Conservation (phyloP, 1,140 invertebrate species). For the Formica selysi region DNA sequence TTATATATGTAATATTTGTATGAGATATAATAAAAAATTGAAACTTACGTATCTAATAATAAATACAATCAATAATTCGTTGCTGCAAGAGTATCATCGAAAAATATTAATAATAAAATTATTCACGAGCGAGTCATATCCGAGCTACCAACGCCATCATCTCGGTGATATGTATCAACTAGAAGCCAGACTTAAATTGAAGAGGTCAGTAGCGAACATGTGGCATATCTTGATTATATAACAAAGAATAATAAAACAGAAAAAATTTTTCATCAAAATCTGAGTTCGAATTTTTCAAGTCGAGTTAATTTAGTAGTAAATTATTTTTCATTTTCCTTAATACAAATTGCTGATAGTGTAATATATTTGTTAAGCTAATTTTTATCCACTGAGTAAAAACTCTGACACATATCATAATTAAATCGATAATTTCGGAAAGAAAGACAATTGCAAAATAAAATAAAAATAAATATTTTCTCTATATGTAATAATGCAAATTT, state of each 20-base stretch:
- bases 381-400: not conserved
- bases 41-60: not conserved
- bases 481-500: not conserved
- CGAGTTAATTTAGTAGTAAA: not conserved
- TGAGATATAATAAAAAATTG: conserved; percentile 6
- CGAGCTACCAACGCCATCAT: conserved; percentile 39
- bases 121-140: not conserved
- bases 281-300: not conserved
- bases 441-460: not conserved
- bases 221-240: not conserved
- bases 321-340: not conserved
- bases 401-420: not conserved
- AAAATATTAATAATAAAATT: conserved; percentile 16
- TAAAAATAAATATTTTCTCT: not conserved
- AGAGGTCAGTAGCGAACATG: conserved; percentile 27
- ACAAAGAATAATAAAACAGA: not conserved
- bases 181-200: not conserved
- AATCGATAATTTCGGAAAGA: not conserved
- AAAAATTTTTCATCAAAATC: not conserved
- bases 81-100: too few species aligned
- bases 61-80: not conserved
- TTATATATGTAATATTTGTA: not conserved
- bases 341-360: not conserved
- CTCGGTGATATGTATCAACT: conserved; percentile 15
- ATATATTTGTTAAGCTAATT: not conserved